Evolutionary conservation across 2,888 invertebrate species (phyloP).

Genomic region (Netelia fuscicornis): DNA sequence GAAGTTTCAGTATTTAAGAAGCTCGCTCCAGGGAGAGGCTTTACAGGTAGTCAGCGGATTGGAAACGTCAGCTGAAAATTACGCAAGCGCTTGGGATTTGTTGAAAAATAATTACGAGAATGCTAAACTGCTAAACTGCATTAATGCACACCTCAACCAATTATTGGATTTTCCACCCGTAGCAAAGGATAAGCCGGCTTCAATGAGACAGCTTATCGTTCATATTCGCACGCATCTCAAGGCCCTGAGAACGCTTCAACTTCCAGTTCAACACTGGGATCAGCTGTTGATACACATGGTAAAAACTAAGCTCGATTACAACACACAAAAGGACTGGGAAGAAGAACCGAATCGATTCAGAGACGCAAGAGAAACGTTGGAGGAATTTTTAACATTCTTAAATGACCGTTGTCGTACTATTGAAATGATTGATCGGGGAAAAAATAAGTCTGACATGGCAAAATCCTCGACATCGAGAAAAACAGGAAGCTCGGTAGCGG

Average conservation of each 20-base stretch:
- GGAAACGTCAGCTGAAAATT: conserved; percentile 69
- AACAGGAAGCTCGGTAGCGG: conserved; percentile 18
- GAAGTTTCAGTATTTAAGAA: conserved; percentile 70
- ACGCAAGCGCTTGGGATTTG: conserved; percentile 68
- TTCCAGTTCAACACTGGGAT: too few relatives aligned
- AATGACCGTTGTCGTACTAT: conserved; percentile 38
- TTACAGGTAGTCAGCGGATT: conserved; percentile 65
- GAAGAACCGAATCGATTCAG: conserved; percentile 26
- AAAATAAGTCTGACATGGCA: too few relatives aligned
- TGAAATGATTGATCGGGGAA: conserved; percentile 21
- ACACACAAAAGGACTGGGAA: conserved; percentile 57
- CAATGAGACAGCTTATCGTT: conserved; percentile 60
- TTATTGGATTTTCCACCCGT: conserved; percentile 63
- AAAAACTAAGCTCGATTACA: background rate
- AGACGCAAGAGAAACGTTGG: conserved; percentile 18
- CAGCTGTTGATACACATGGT: too few relatives aligned
- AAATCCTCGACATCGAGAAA: conserved; percentile 9
- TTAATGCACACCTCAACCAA: conserved; percentile 68
- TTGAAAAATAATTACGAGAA: conserved; percentile 67
- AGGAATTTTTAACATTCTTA: conserved; percentile 49
- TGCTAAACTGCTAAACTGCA: conserved; percentile 63
- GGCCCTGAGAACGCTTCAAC: too few relatives aligned
- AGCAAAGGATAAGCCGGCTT: conserved; percentile 50
- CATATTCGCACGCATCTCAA: background rate
- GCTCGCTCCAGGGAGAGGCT: conserved; percentile 58